Evolutionary conservation across 2,113 vertebrate species (phyloP).

Genomic region (Illadopsis cleaveri): DNA sequence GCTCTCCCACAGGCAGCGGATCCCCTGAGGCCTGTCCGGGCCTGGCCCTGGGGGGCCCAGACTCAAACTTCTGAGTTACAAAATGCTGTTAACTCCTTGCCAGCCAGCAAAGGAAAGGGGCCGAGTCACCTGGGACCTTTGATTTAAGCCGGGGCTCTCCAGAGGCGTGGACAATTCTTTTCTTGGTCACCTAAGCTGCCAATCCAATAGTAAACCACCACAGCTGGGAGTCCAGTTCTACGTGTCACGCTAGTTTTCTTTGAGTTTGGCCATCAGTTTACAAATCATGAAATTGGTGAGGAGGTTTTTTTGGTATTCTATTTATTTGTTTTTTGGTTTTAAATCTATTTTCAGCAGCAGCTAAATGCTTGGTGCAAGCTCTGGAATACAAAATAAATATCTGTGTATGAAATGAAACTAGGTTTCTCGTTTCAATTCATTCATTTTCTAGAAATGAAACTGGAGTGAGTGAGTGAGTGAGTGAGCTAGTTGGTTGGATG

Average conservation of each 20-base stretch:
- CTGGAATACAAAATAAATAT: neutral
- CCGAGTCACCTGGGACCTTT: too few relatives aligned
- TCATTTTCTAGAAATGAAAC: neutral
- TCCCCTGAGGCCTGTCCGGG: too few relatives aligned
- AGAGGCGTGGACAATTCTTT: too few relatives aligned
- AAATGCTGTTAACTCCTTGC: too few relatives aligned
- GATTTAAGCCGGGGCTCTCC: too few relatives aligned
- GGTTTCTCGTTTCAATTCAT: neutral
- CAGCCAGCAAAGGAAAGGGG: too few relatives aligned
- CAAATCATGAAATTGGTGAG: neutral
- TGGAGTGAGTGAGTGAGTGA: neutral
- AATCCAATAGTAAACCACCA: too few relatives aligned
- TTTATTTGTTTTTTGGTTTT: neutral
- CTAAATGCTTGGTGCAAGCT: neutral
- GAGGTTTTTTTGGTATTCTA: accelerated
- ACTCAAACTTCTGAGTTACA: too few relatives aligned
- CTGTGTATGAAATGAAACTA: neutral
- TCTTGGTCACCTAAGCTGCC: too few relatives aligned
- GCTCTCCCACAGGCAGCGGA: too few relatives aligned
- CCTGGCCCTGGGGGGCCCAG: too few relatives aligned
- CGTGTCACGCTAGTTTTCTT: neutral
- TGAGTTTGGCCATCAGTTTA: neutral
- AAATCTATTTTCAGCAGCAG: neutral
- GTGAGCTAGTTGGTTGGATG: neutral
- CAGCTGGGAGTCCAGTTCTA: neutral